Conservation (phyloP, 2,797 vertebrate genomes). For the Tinamus major region DNA sequence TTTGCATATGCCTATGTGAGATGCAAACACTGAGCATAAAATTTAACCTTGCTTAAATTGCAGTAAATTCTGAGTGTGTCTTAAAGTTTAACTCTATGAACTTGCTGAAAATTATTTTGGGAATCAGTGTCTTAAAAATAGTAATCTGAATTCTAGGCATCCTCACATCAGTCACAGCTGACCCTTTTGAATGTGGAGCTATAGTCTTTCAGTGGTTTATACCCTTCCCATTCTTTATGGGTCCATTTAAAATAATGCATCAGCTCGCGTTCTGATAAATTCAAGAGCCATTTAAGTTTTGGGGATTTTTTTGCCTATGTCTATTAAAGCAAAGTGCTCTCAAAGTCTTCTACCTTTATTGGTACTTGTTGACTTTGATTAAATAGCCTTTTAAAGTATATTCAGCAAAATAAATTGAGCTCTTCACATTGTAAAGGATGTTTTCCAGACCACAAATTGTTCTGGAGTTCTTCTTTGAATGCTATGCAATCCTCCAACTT, state of each 20-base stretch:
- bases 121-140: neutral
- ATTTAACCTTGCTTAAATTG: neutral
- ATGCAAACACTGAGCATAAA: neutral
- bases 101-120: neutral
- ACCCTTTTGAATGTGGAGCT: neutral
- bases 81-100: neutral
- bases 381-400: neutral
- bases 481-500: neutral
- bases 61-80: neutral
- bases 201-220: neutral
- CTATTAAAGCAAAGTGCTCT: neutral
- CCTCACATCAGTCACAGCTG: neutral
- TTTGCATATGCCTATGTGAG: neutral
- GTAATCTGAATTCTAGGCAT: neutral
- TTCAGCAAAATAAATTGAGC: neutral
- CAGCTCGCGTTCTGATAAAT: neutral
- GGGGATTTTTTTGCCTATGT: neutral
- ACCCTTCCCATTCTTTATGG: neutral
- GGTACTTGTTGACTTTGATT: constrained; percentile 3
- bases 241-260: neutral
- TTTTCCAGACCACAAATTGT: neutral
- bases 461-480: neutral
- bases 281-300: neutral
- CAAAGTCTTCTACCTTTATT: neutral
- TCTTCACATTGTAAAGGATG: neutral